Evolutionary conservation across 2,113 vertebrate genomes (phyloP), one percentile per base, ranked within the genome.

Genomic region (Microcebus ravelobensis): DNA sequence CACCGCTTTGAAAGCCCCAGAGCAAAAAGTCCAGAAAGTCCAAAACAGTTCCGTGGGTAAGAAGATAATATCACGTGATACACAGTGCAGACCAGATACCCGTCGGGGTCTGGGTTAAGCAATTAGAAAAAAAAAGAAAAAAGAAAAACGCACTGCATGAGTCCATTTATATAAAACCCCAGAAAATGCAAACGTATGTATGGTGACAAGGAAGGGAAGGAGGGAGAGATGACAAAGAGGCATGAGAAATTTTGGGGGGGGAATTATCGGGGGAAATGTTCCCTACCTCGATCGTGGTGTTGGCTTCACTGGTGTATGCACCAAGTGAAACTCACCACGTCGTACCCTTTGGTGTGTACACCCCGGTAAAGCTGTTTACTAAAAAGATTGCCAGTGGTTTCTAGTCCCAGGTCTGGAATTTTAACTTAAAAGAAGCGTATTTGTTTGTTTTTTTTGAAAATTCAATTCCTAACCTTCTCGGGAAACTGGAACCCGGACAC

Each of bases 41-140:
- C 31, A 87, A 39, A 87, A 48, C 2, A 90, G 3, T 2, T 14
- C 25, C 9, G 0, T 97, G 11, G 96, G 95, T 97, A 97, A 97
- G 96, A 67, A 55, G 57, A 63, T 1, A 5, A 8, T 55, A n/a
- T n/a, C 34, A 10, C 21, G 34, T 45, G 27, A 65, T 15, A 23
- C 15, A 12, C 55, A 20, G 45, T 2, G 50, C 1, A 36, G 3
- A 2, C 1, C 65, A 12, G 13, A 77, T 57, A 50, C 45, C 10
- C 67, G 6, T 27, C 15, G 27, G 45, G 50, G 27, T 80, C 84
- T 36, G 13, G 14, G 13, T 48, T 34, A 45, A 73, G 27, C 18
- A 70, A 65, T 94, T 15, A 91, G n/a, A 76, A 79, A 86, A 79
- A 73, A 48, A 42, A 42, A 42, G 42, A 42, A 42, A 42, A 5